These are phyloP conservation scores for Eudyptes chrysolophus DNA, from an alignment of 2,113 vertebrate genomes.

Conservation along the genomic window DNA sequence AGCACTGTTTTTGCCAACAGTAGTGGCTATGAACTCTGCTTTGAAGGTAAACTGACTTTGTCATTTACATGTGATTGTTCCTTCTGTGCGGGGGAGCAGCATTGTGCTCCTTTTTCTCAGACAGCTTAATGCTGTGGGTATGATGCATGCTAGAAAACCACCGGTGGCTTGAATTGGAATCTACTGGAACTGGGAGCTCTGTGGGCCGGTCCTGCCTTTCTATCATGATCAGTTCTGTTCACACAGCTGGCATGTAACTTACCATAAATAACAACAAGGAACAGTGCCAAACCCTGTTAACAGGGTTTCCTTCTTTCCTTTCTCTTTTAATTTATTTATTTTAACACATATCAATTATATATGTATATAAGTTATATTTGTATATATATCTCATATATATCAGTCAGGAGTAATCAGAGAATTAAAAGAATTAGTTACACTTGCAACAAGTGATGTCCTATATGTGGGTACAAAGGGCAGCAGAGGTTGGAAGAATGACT, in stretches of 20 bases:
- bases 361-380: rapidly evolving
- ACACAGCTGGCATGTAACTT: not conserved
- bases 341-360: not conserved
- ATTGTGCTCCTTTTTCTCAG: not conserved
- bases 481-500: not conserved
- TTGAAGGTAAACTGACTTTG: not conserved
- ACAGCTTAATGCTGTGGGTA: not conserved
- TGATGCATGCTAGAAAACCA: not conserved
- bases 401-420: not conserved
- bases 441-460: not conserved
- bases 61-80: not conserved
- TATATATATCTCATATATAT: not conserved
- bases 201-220: not conserved
- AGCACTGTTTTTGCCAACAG: not conserved
- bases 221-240: not conserved
- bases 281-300: not conserved
- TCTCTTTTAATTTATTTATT: not conserved
- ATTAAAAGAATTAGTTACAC: not conserved
- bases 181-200: not conserved
- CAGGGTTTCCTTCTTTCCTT: not conserved
- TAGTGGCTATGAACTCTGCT: not conserved
- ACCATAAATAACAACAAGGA: not conserved
- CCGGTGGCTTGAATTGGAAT: not conserved
- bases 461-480: not conserved
- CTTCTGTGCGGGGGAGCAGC: not conserved